A percentile compares a stretch with the other conserved stretches of the same genome.
These are phyloP conservation scores for Tragelaphus oryx DNA, from an alignment of 2,797 vertebrate genomes.

Conservation along the genomic window DNA sequence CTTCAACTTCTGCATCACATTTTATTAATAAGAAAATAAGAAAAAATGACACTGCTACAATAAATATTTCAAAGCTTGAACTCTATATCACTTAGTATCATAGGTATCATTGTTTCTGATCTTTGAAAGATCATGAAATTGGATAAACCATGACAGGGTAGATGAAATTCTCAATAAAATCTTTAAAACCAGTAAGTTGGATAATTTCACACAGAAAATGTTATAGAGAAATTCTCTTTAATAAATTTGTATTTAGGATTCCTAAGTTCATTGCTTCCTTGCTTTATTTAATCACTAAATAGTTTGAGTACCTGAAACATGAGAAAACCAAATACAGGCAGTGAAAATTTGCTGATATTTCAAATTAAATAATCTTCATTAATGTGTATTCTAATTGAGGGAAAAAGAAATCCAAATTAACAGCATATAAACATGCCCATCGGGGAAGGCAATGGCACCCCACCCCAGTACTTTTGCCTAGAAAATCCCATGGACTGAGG, in stretches of 20 bases:
- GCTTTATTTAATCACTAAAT: neutral
- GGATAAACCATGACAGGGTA: neutral
- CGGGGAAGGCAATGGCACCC: no score
- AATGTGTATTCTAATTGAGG: neutral
- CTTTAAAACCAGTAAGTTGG: neutral
- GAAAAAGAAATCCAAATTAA: neutral
- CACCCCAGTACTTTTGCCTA: no score
- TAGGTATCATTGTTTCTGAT: neutral
- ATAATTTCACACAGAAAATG: neutral
- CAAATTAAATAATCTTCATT: neutral
- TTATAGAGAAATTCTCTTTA: neutral
- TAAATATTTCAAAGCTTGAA: neutral
- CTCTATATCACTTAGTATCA: neutral
- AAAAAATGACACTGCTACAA: neutral
- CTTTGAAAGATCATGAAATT: neutral
- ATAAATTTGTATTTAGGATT: neutral
- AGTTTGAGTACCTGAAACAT: neutral
- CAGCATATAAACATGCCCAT: neutral
- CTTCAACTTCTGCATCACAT: neutral
- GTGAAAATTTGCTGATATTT: neutral
- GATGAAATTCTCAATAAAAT: neutral
- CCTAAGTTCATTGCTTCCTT: neutral
- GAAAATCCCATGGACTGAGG: no score
- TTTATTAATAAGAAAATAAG: neutral
- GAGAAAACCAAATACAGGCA: neutral